Percentiles rank a stretch among this genome's conserved stretches.
These are phyloP conservation scores for Unio delphinus DNA, from an alignment of 2,888 invertebrate genomes.

Conservation along the genomic window DNA sequence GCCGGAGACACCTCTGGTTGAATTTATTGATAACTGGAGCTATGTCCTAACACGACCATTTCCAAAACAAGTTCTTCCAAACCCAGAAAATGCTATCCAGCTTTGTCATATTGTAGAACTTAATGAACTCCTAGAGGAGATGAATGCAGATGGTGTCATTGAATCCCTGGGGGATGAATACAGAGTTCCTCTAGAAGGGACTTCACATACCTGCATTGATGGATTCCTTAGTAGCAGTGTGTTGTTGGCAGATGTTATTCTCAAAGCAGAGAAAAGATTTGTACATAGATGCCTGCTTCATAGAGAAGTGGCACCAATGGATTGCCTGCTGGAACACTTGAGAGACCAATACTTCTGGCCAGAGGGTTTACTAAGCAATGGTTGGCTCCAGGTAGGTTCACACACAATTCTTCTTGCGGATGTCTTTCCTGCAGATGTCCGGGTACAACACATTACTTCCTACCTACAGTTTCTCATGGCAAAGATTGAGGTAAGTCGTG, in stretches of 20 bases:
- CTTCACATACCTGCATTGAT: slow-evolving; percentile 13
- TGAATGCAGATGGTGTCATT: slow-evolving; percentile 29
- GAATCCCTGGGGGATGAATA: slow-evolving; percentile 29
- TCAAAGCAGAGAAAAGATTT: too few species aligned
- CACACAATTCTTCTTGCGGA: too few species aligned
- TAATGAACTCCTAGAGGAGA: slow-evolving; percentile 36
- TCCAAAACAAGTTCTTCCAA: slow-evolving; percentile 28
- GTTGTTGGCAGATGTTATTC: too few species aligned
- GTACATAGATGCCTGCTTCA: neutral
- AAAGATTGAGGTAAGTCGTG: too few species aligned
- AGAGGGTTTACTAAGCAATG: too few species aligned
- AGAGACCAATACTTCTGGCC: too few species aligned
- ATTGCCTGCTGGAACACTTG: too few species aligned
- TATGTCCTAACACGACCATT: slow-evolving; percentile 15
- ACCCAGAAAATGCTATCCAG: slow-evolving; percentile 26
- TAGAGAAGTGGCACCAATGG: too few species aligned
- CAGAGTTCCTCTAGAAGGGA: slow-evolving; percentile 13
- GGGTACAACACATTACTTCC: too few species aligned
- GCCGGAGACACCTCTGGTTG: slow-evolving; percentile 21
- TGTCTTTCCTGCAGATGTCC: too few species aligned
- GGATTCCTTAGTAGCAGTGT: slow-evolving; percentile 1
- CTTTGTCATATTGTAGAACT: slow-evolving; percentile 35
- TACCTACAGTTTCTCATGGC: too few species aligned
- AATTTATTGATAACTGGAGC: slow-evolving; percentile 30
- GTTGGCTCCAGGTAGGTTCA: too few species aligned